These are phyloP conservation scores for Stenopsyche tienmushanensis DNA, from an alignment of 1,140 invertebrate genomes.

Conservation along the genomic window DNA sequence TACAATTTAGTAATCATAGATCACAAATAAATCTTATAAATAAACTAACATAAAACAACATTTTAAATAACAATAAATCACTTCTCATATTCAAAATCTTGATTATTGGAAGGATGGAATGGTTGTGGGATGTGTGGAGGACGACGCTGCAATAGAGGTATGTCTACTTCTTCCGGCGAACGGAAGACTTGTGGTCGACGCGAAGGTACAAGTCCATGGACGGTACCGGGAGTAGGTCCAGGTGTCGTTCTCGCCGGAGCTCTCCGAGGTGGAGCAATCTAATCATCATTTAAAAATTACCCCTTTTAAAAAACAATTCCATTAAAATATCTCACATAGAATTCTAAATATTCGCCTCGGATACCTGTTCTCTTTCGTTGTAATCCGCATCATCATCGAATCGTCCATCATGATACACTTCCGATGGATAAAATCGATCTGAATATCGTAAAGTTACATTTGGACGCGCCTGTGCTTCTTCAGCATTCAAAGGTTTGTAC, in stretches of 20 bases:
- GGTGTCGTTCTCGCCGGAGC: constrained; percentile 36
- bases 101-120: constrained; percentile 43
- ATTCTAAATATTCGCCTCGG: background rate
- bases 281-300: constrained; percentile 42
- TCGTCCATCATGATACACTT: constrained; percentile 69
- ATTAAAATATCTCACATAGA: no score
- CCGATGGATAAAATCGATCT: constrained; percentile 77
- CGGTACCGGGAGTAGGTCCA: constrained; percentile 46
- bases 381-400: constrained; percentile 57
- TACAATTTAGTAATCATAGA: background rate
- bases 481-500: constrained; percentile 83
- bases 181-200: constrained; percentile 69
- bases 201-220: constrained; percentile 16
- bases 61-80: constrained; percentile 6
- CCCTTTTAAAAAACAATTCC: background rate
- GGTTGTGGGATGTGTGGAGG: constrained; percentile 55
- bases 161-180: constrained; percentile 82
- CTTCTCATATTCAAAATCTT: constrained; percentile 51
- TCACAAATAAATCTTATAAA: constrained; percentile 2
- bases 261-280: constrained; percentile 46
- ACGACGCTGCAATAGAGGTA: constrained; percentile 74
- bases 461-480: constrained; percentile 75
- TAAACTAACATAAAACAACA: constrained; percentile 14
- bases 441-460: constrained; percentile 84
- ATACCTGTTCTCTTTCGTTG: constrained; percentile 26